Conservation (phyloP, 2,113 vertebrate species). For the Aegithalos caudatus region DNA sequence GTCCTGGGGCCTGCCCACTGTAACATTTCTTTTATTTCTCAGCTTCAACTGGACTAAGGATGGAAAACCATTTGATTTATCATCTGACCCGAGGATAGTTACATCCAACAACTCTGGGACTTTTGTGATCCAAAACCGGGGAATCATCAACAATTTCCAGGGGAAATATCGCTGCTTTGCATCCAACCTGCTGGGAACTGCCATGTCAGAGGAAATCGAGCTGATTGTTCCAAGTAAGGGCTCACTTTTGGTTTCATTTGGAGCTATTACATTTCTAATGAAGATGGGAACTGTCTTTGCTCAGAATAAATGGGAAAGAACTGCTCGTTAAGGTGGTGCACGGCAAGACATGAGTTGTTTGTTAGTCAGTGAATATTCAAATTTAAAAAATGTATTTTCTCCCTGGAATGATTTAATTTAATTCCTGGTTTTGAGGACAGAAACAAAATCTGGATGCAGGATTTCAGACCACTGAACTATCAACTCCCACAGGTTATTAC, state of each 20-base stretch:
- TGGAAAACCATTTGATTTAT: constrained; percentile 83
- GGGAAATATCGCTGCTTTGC: constrained; percentile 91
- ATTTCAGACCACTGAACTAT: background rate
- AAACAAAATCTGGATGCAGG: background rate
- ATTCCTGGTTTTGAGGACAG: background rate
- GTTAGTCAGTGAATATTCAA: background rate
- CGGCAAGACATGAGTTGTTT: background rate
- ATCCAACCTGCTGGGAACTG: constrained; percentile 85
- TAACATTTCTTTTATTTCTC: background rate
- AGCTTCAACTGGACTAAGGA: constrained; percentile 94
- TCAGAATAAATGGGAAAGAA: background rate
- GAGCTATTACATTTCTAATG: background rate
- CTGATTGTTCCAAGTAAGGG: constrained; percentile 91
- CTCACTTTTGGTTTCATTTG: background rate
- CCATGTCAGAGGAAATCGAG: constrained; percentile 89
- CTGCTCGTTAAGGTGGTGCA: fast-evolving
- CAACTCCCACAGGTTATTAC: background rate
- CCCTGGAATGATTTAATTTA: background rate
- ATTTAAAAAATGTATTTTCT: background rate
- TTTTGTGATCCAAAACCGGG: constrained; percentile 89
- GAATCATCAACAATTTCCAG: constrained; percentile 86
- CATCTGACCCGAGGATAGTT: constrained; percentile 81
- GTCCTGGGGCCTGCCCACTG: background rate
- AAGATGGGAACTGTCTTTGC: background rate
- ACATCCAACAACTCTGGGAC: constrained; percentile 83